Evolutionary conservation across 2,888 invertebrate genomes (phyloP).

Genomic region (Lasius fuliginosus): DNA sequence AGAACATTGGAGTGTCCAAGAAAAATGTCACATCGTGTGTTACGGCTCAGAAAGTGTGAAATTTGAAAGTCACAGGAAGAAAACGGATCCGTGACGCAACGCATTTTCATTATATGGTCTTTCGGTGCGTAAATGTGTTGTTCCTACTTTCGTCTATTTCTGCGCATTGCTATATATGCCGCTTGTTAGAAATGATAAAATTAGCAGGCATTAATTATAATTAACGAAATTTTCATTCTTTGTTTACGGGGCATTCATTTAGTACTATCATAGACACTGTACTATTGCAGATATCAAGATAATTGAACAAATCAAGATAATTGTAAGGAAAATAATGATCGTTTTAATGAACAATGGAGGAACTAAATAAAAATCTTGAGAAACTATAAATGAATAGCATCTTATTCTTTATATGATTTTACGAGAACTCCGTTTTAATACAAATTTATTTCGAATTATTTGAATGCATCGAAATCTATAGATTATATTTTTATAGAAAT

Average conservation of each 20-base stretch:
- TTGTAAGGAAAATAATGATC: slow-evolving; percentile 1
- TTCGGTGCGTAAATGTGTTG: slow-evolving; percentile 47
- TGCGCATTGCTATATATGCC: neutral
- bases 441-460: neutral
- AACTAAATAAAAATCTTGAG: slow-evolving; percentile 1
- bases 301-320: neutral
- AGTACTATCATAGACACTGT: neutral
- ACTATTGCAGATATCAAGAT: neutral
- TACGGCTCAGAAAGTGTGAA: slow-evolving; percentile 78
- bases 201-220: neutral
- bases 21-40: neutral
- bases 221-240: slow-evolving; percentile 10
- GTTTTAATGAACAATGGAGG: neutral
- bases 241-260: neutral
- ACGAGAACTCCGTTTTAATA: neutral
- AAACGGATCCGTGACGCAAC: slow-evolving; percentile 44
- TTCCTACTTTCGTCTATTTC: slow-evolving; percentile 4
- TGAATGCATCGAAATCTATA: neutral
- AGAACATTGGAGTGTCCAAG: neutral
- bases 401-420: neutral
- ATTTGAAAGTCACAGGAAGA: slow-evolving; percentile 71
- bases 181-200: neutral
- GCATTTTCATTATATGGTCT: slow-evolving; percentile 29
- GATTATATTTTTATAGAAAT: neutral
- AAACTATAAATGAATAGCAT: neutral